Base-by-base conservation (phyloP, 1,140 invertebrate genomes). In the Formica exsecta region DNA sequence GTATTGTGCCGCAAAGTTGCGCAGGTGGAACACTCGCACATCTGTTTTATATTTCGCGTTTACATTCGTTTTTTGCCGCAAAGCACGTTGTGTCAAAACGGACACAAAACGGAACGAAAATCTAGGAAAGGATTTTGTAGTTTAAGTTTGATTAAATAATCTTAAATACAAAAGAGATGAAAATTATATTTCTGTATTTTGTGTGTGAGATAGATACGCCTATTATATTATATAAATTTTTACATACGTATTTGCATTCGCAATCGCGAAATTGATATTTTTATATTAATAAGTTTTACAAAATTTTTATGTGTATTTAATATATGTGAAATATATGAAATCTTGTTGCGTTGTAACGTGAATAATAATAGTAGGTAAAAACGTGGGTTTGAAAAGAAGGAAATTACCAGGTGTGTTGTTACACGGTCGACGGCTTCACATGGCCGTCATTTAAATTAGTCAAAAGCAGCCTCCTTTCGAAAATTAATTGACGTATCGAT, bases 401-500 rank as follows among this genome's bases (percentile, higher is more conserved):
- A 88, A 66, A 77, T 41, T 32, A 32, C 61, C 74, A 84, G 48
- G 64, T 88, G 54, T 29, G 41, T 54, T 74, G 66, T 62, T 29
- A 61, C 48, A 83, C 65, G 77, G 13, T 51, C 48, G 64, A 13
- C 76, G n/a, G 51, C 80, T 80, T 86, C 84, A 77, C 61, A 41
- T 41, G 57, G 62, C n/a, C 51, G 65, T 59, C 86, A 92, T 92
- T 92, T 91, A 90, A 89, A 91, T 90, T 88, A 88, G 87, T 90
- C 87, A 80, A 88, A 81, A 81, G 89, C 89, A 92, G 84, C 81
- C 88, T 92, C 85, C 91, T 93, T 93, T 88, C 89, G 75, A 93
- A 87, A 94, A 93, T 94, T 94, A 94, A 94, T 93, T 93, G 93
- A 94, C 91, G 89, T 93, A 93, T 93, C 92, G 93, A 93, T 92